Percentiles rank a stretch among this genome's conserved stretches.
These are phyloP conservation scores for Ips nitidus DNA, from an alignment of 1,140 invertebrate species.

Conservation along the genomic window DNA sequence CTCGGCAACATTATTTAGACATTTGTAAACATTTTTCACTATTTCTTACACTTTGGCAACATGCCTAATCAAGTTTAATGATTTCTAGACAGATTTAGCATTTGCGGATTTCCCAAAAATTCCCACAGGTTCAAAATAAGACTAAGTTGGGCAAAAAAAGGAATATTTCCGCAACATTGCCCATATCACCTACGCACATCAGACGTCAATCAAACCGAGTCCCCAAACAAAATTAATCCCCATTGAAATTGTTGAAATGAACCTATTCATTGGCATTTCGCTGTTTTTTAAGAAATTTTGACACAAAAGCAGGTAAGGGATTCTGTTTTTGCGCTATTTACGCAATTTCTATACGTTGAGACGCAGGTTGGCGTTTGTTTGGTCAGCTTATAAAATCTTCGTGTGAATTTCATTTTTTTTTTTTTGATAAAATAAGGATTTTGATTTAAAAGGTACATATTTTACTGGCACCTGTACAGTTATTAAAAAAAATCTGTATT, in stretches of 20 bases:
- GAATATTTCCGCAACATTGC: slow-evolving; percentile 6
- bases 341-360: slow-evolving; percentile 12
- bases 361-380: slow-evolving; percentile 13
- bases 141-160: too few relatives aligned
- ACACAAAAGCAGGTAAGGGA: slow-evolving; percentile 16
- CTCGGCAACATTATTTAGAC: too few relatives aligned
- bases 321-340: slow-evolving; percentile 16
- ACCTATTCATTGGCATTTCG: slow-evolving; percentile 22
- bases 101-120: too few relatives aligned
- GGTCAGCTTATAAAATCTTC: slow-evolving; percentile 16
- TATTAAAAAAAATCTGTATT: too few relatives aligned
- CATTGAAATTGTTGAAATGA: slow-evolving; percentile 6
- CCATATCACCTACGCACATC: slow-evolving; percentile 18
- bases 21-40: too few relatives aligned
- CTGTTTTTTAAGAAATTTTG: slow-evolving; percentile 4
- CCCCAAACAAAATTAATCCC: slow-evolving; percentile 14
- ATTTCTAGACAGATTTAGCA: too few relatives aligned
- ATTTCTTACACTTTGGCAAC: too few relatives aligned
- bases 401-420: slow-evolving; percentile 5
- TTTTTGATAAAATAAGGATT: too few relatives aligned
- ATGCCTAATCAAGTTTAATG: too few relatives aligned
- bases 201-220: slow-evolving; percentile 6
- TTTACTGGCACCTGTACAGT: too few relatives aligned
- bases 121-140: too few relatives aligned
- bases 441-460: too few relatives aligned